phyloP scores from a whole-genome alignment of 2,113 vertebrate species.

The Pangasianodon hypophthalmus region DNA sequence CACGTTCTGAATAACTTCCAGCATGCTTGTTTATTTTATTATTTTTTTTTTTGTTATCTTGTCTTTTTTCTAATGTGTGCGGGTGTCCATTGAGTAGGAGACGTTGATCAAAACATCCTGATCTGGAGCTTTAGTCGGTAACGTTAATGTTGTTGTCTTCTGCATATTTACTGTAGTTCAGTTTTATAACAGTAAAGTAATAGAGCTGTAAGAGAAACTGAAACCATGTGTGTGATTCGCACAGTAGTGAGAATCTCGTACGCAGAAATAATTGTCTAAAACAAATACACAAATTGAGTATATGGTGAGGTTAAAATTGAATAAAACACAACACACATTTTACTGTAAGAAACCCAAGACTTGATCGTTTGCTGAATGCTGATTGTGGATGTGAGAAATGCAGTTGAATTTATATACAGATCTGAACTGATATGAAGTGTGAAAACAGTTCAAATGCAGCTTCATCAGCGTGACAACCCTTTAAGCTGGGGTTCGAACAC shows the following conservation, averaged over 20 bases:
- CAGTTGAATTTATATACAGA: background rate
- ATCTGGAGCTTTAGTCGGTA: background rate
- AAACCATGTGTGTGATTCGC: background rate
- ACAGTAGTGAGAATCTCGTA: background rate
- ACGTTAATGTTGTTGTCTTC: background rate
- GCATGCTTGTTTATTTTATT: background rate
- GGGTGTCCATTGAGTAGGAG: background rate
- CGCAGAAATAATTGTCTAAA: background rate
- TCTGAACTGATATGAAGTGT: background rate
- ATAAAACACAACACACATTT: background rate
- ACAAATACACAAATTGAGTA: background rate
- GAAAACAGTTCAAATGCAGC: background rate
- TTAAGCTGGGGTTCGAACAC: background rate
- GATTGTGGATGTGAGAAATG: background rate
- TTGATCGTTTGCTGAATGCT: background rate
- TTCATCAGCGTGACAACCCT: background rate
- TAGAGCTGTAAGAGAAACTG: background rate
- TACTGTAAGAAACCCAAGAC: background rate
- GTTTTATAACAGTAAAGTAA: background rate
- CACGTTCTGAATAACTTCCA: background rate
- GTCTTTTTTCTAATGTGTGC: background rate
- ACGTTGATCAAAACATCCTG: constrained; percentile 7
- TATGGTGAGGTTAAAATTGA: background rate
- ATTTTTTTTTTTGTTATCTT: background rate
- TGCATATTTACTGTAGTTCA: constrained; percentile 12